Evolutionary conservation across 53 echinoderm and acorn worm species (phyloP).

Genomic region (Paracentrotus lividus): DNA sequence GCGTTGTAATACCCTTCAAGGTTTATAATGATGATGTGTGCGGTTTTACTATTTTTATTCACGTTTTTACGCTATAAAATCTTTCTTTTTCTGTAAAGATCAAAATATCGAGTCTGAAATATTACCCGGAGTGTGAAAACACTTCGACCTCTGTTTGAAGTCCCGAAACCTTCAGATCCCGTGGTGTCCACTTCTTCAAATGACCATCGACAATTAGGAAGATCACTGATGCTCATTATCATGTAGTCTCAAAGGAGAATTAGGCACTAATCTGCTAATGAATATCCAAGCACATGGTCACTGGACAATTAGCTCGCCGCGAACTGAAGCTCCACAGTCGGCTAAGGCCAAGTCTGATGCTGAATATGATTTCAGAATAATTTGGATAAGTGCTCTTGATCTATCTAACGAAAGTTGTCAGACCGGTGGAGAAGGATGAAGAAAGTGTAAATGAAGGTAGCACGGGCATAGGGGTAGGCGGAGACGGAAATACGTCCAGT

Average conservation of each 20-base stretch:
- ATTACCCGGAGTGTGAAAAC: neutral
- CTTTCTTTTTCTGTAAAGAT: neutral
- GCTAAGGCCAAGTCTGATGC: neutral
- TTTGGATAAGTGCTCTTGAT: neutral
- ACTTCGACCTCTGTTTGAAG: conserved; percentile 20
- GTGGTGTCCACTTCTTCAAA: neutral
- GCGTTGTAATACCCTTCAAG: too few relatives aligned
- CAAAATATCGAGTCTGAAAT: neutral
- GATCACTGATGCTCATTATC: neutral
- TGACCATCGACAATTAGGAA: neutral
- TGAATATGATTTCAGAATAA: neutral
- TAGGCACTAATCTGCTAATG: too few relatives aligned
- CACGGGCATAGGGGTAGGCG: neutral
- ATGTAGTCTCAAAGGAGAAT: neutral
- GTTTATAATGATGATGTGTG: neutral
- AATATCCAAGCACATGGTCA: neutral
- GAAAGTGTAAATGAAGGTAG: too few relatives aligned
- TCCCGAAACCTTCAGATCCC: neutral
- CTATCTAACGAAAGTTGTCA: too few relatives aligned
- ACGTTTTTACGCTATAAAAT: neutral
- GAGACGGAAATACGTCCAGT: neutral
- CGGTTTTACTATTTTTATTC: neutral
- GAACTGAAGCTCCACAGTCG: neutral
- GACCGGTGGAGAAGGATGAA: too few relatives aligned
- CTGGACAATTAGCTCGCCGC: neutral